A percentile compares a stretch with the other conserved stretches of the same genome.
Evolutionary conservation across 2,113 vertebrate species (phyloP).

Genomic region (Cnemophilus loriae): DNA sequence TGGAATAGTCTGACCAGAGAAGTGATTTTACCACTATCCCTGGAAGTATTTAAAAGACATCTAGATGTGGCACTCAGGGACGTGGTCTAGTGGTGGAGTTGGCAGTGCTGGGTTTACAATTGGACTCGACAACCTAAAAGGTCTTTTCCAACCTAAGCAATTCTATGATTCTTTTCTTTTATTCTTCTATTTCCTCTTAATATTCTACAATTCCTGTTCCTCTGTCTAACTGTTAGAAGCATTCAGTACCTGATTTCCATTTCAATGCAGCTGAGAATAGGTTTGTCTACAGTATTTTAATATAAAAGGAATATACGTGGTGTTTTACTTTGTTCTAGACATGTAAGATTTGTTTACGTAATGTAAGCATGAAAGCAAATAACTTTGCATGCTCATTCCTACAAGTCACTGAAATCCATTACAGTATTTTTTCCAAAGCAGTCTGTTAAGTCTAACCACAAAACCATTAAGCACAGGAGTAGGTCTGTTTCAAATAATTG

Average conservation of each 20-base stretch:
- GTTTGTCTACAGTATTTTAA: neutral
- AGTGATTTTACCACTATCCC: neutral
- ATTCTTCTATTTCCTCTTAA: neutral
- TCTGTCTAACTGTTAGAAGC: neutral
- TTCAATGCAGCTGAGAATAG: neutral
- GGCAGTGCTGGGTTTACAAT: neutral
- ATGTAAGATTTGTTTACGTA: neutral
- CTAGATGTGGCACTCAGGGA: neutral
- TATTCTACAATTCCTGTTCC: neutral
- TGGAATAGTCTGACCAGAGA: neutral
- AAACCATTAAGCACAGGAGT: neutral
- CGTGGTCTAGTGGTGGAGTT: neutral
- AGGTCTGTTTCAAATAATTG: neutral
- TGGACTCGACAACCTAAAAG: neutral
- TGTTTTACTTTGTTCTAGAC: neutral
- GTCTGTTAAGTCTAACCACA: neutral
- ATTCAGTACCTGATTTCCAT: neutral
- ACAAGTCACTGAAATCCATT: neutral
- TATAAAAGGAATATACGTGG: neutral
- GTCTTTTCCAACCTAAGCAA: neutral
- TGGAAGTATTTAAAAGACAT: fast-evolving
- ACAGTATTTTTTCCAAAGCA: neutral
- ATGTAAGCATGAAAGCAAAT: neutral
- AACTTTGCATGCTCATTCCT: neutral
- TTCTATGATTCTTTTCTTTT: neutral